Conservation (phyloP, 2,113 vertebrate genomes). For the Calyptomena viridis region DNA sequence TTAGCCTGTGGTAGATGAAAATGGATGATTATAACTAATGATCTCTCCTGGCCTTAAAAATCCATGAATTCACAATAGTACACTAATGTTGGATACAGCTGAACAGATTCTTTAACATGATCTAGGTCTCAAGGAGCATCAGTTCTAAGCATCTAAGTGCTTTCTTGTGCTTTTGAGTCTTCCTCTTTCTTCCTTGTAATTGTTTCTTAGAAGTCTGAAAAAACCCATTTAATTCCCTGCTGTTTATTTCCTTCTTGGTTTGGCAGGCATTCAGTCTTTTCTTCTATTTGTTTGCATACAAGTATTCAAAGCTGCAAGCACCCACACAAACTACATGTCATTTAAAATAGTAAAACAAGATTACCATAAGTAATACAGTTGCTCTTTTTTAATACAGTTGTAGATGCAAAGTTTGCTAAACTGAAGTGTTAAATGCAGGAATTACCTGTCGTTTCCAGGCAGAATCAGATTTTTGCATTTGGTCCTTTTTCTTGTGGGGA, state of each 20-base stretch:
- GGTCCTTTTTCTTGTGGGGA: neutral
- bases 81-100: neutral
- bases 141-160: neutral
- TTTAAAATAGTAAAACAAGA: constrained; percentile 9
- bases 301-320: neutral
- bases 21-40: neutral
- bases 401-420: neutral
- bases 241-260: neutral
- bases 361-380: neutral
- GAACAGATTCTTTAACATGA: neutral
- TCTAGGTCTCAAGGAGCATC: neutral
- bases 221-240: neutral
- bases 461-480: neutral
- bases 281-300: constrained; percentile 9
- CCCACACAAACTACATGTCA: neutral
- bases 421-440: neutral
- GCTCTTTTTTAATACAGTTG: neutral
- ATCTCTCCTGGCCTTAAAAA: neutral
- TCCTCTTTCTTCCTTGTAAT: neutral
- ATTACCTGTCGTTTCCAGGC: neutral
- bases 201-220: constrained; percentile 1
- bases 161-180: neutral
- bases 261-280: constrained; percentile 1
- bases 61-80: neutral
- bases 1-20: neutral